phyloP scores from a whole-genome alignment of 1,140 invertebrate species.

The Pissodes strobi region DNA sequence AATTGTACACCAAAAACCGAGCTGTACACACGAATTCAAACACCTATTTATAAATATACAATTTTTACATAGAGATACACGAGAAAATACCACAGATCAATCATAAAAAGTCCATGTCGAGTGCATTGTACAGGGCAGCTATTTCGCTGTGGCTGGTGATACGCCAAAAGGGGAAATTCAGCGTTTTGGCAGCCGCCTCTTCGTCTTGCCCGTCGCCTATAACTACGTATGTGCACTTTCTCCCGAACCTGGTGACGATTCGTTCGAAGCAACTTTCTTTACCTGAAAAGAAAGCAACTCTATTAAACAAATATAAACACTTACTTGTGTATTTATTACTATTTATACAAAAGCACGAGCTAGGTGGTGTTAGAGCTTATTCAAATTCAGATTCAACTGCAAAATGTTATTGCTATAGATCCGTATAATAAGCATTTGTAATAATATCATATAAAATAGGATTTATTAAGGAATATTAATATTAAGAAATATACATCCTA shows the following conservation, averaged over 20 bases:
- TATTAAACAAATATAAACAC: too few species aligned
- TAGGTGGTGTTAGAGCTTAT: too few species aligned
- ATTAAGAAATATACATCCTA: too few species aligned
- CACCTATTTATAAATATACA: constrained; percentile 40
- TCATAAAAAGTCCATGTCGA: constrained; percentile 95
- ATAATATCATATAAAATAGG: too few species aligned
- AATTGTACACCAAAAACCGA: background rate
- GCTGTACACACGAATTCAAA: constrained; percentile 2
- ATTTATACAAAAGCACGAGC: too few species aligned
- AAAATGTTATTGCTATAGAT: too few species aligned
- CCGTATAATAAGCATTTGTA: too few species aligned
- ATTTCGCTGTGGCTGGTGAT: constrained; percentile 91
- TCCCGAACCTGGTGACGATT: constrained; percentile 89
- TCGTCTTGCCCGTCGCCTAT: constrained; percentile 94
- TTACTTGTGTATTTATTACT: too few species aligned
- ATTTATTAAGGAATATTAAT: too few species aligned
- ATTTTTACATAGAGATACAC: constrained; percentile 32
- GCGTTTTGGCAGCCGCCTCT: constrained; percentile 89
- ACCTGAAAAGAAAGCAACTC: constrained; percentile 68
- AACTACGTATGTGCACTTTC: constrained; percentile 95
- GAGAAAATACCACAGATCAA: constrained; percentile 45
- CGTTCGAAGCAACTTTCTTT: constrained; percentile 93
- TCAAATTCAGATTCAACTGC: too few species aligned
- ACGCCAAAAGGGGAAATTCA: constrained; percentile 96
- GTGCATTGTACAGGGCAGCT: constrained; percentile 88